Base-by-base conservation (phyloP, 2,113 vertebrate genomes). In the Gallinago undulata region DNA sequence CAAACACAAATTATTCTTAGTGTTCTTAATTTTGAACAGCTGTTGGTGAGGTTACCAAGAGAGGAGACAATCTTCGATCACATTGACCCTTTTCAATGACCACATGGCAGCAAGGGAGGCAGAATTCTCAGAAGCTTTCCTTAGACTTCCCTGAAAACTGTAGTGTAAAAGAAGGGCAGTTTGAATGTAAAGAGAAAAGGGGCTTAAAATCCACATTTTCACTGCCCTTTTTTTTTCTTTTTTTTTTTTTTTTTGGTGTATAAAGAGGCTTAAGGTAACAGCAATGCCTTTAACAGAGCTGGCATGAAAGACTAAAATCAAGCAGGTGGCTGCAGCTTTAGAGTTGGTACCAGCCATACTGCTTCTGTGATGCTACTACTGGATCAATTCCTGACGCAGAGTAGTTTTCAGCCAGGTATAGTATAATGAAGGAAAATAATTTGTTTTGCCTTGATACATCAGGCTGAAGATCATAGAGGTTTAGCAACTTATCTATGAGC, bases 141-240 rank as follows among this genome's bases (percentile, higher is more conserved):
- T 77, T 67, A 39, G 31, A 41, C 9, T 83, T 92, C 19, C 59
- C 10, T 43, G 16, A 47, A 88, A 92, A 82, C 3, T 63, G 11
- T 37, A 4, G 9, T 27, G 31, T 70, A 31, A 84, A 83, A 59
- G 10, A 73, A 39, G n/a, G 50, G 4, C 6, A 47, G 3, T 43
- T 77, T 62, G 13, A 79, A 37, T 30, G 9, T 22, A 37, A 51
- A 87, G 9, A 73, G 24, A 23, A 73, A 68, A 79, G 14, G 11
- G 63, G 63, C 22, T n/a, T 59, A 51, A 89, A 35, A 6, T 31
- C 6, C 9, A 33, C 2, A 43, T 53, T 83, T 79, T 68, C 15
- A 53, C 11, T 5, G 10, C 2, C 1, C 12, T 13, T 5, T 25
- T 48, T 7, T 2, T 4, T 8, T 43, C 41, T 13, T 27, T 16